These are phyloP conservation scores for Heliconius hewitsoni DNA, from an alignment of 1,140 invertebrate species.

Conservation along the genomic window DNA sequence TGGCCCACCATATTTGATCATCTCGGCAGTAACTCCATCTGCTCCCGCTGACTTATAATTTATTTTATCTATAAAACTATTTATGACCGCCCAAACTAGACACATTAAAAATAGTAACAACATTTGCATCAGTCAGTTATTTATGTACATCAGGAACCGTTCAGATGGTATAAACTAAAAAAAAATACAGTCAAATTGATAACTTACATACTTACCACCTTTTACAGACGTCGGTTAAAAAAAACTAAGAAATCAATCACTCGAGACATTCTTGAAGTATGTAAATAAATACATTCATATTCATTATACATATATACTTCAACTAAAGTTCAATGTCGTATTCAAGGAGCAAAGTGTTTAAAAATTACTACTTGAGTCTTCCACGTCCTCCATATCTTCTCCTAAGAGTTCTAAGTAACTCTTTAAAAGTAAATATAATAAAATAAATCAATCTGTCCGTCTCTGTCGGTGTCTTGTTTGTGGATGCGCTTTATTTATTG, in stretches of 20 bases:
- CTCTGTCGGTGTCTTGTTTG: constrained; percentile 32
- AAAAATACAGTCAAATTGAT: no score
- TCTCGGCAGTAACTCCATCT: no score
- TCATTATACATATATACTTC: neutral
- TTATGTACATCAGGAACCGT: no score
- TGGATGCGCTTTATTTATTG: constrained; percentile 46
- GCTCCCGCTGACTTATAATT: no score
- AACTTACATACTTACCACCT: no score
- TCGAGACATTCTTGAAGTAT: neutral
- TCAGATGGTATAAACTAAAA: no score
- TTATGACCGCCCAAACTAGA: no score
- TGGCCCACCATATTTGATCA: no score
- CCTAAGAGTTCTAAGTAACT: constrained; percentile 27
- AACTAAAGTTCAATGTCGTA: constrained; percentile 7
- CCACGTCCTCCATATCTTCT: neutral
- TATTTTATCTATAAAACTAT: no score
- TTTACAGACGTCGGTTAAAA: neutral
- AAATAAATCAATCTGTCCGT: constrained; percentile 50
- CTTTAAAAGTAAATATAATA: constrained; percentile 35
- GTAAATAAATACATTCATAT: neutral
- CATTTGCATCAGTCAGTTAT: no score
- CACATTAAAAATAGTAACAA: no score
- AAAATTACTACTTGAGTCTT: constrained; percentile 34
- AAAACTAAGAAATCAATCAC: neutral
- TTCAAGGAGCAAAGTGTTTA: constrained; percentile 33